Conservation (phyloP, 2,888 invertebrate genomes). For the Eupithecia subumbrata region DNA sequence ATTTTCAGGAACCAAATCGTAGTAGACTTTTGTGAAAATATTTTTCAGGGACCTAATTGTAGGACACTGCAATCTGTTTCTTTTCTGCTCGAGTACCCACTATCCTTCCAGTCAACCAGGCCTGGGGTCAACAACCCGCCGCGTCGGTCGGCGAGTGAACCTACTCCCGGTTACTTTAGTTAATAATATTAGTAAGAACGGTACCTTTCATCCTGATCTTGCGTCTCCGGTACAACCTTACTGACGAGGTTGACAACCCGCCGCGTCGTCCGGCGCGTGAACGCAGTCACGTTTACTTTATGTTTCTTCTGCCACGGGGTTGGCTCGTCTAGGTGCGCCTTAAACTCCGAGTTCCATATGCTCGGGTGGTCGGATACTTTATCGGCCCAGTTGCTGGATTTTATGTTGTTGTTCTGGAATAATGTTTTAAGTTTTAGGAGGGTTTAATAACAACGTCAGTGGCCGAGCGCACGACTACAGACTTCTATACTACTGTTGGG, state of each 20-base stretch:
- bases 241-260: constrained; percentile 69
- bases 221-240: constrained; percentile 71
- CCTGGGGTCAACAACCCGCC: too few relatives aligned
- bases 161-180: too few relatives aligned
- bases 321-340: constrained; percentile 50
- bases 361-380: constrained; percentile 70
- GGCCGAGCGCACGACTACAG: too few relatives aligned
- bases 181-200: too few relatives aligned
- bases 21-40: too few relatives aligned
- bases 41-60: too few relatives aligned
- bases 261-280: constrained; percentile 55
- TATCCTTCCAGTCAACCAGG: too few relatives aligned
- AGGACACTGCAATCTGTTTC: too few relatives aligned
- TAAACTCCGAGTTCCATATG: constrained; percentile 74
- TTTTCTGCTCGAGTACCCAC: too few relatives aligned
- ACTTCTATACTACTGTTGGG: too few relatives aligned
- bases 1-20: too few relatives aligned
- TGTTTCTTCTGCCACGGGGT: constrained; percentile 69
- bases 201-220: constrained; percentile 58
- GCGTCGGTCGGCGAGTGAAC: too few relatives aligned
- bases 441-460: neutral
- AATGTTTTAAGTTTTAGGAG: neutral
- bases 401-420: constrained; percentile 62
- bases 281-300: constrained; percentile 58
- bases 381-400: constrained; percentile 71